Evolutionary conservation across 1,140 invertebrate genomes (phyloP).

Genomic region (Drosophila pseudoananassae): DNA sequence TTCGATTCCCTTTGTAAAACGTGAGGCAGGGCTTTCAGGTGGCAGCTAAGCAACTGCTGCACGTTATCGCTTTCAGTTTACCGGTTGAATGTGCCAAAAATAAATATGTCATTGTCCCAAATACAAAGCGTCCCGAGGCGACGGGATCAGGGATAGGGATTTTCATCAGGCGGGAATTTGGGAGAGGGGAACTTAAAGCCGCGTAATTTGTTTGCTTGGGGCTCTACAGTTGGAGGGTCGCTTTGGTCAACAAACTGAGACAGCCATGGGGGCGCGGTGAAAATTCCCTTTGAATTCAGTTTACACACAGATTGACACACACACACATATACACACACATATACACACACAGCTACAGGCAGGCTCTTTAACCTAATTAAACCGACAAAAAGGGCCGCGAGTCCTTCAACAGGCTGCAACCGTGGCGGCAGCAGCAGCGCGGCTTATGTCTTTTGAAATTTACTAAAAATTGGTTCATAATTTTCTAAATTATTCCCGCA

Average conservation of each 20-base stretch:
- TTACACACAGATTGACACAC: slow-evolving; percentile 9
- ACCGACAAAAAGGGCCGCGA: slow-evolving; percentile 41
- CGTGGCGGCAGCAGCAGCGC: slow-evolving; percentile 16
- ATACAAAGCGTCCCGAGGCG: slow-evolving; percentile 35
- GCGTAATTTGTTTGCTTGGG: slow-evolving; percentile 74
- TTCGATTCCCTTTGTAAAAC: slow-evolving; percentile 23
- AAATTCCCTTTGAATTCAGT: slow-evolving; percentile 61
- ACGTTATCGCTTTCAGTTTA: slow-evolving; percentile 58
- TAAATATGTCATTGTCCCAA: slow-evolving; percentile 68
- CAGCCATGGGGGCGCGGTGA: slow-evolving; percentile 56
- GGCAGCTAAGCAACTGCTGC: slow-evolving; percentile 54
- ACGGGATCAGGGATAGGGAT: slow-evolving; percentile 9
- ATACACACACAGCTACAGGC: background rate
- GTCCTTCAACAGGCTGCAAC: slow-evolving; percentile 6
- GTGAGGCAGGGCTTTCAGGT: slow-evolving; percentile 30
- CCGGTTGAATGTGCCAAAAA: slow-evolving; percentile 57
- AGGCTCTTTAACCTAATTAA: slow-evolving; percentile 79
- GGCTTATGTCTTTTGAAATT: slow-evolving; percentile 52
- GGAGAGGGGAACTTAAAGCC: slow-evolving; percentile 65
- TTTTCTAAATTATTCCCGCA: slow-evolving; percentile 61
- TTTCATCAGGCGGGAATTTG: background rate
- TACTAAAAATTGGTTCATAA: slow-evolving; percentile 75
- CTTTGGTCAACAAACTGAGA: slow-evolving; percentile 51
- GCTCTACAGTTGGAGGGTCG: slow-evolving; percentile 25
- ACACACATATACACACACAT: background rate